Evolutionary conservation across 1,140 invertebrate genomes (phyloP).

Genomic region (Microplitis mediator): DNA sequence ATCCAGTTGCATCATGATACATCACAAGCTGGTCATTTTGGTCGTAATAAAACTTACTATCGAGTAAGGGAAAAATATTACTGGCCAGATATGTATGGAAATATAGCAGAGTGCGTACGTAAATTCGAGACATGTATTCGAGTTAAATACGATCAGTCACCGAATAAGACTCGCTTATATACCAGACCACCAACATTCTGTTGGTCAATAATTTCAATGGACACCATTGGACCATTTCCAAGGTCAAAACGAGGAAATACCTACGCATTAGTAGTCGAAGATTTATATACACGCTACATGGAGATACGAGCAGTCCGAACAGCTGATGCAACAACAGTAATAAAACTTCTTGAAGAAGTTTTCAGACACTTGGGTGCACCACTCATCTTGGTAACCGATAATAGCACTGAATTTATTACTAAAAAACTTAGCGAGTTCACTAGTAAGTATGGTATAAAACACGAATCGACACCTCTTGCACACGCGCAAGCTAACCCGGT

Average conservation of each 20-base stretch:
- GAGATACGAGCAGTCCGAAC: no score
- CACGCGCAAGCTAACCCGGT: no score
- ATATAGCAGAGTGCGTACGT: conserved; percentile 21
- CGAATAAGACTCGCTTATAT: not conserved
- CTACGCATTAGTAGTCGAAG: conserved; percentile 16
- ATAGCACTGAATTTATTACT: no score
- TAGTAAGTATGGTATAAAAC: no score
- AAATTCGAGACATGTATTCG: conserved; percentile 17
- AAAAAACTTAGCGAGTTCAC: no score
- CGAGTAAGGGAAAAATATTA: conserved; percentile 28
- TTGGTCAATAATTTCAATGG: conserved; percentile 20
- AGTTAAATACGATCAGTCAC: conserved; percentile 23
- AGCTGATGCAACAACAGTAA: no score
- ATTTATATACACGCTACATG: not conserved
- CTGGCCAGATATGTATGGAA: conserved; percentile 36
- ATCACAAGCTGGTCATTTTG: conserved; percentile 25
- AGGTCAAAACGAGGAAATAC: conserved; percentile 26
- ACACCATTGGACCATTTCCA: conserved; percentile 17
- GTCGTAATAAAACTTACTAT: conserved; percentile 30
- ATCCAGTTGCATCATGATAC: not conserved
- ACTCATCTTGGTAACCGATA: no score
- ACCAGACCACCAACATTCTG: conserved; percentile 7
- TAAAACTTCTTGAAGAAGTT: no score
- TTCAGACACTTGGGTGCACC: no score
- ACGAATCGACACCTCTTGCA: no score